A percentile compares a stretch with the other conserved stretches of the same genome.
Evolutionary conservation across 2,888 invertebrate genomes (phyloP).

Genomic region (Argyresthia albistria): DNA sequence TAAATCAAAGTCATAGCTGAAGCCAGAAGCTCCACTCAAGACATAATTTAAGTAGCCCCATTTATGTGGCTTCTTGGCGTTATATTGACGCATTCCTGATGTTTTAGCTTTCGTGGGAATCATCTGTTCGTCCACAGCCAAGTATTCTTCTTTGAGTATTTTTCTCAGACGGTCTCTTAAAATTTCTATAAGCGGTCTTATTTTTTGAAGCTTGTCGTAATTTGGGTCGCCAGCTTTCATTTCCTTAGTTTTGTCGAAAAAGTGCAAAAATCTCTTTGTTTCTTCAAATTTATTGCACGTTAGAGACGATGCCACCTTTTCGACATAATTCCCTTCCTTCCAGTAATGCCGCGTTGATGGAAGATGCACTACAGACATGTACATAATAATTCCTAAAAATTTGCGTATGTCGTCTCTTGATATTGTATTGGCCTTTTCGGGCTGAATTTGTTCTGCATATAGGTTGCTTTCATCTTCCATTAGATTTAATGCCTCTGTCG

Average conservation of each 20-base stretch:
- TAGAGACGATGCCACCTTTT: conserved; percentile 12
- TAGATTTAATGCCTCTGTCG: conserved; percentile 7
- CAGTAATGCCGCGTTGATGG: conserved; percentile 17
- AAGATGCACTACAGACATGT: conserved; percentile 17
- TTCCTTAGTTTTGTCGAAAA: conserved; percentile 9
- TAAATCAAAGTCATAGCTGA: conserved; percentile 4
- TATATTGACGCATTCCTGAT: not conserved
- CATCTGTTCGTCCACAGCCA: conserved; percentile 1
- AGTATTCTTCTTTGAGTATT: conserved; percentile 10
- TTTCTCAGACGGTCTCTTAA: not conserved
- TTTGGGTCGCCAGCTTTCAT: conserved; percentile 9
- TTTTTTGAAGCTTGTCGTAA: conserved; percentile 8
- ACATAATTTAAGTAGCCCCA: conserved; percentile 3
- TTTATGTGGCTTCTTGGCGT: conserved; percentile 3
- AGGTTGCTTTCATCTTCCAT: conserved; percentile 9
- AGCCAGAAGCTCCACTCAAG: conserved; percentile 2
- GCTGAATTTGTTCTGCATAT: conserved; percentile 11
- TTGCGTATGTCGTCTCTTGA: conserved; percentile 9
- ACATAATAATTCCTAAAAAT: conserved; percentile 15
- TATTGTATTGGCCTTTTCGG: not conserved
- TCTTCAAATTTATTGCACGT: too few species aligned
- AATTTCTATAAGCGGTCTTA: conserved; percentile 9
- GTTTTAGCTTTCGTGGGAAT: not conserved
- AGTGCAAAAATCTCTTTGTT: conserved; percentile 14
- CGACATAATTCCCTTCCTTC: conserved; percentile 12